phyloP scores from a whole-genome alignment of 2,888 invertebrate genomes.

The Limnephilus rhombicus region DNA sequence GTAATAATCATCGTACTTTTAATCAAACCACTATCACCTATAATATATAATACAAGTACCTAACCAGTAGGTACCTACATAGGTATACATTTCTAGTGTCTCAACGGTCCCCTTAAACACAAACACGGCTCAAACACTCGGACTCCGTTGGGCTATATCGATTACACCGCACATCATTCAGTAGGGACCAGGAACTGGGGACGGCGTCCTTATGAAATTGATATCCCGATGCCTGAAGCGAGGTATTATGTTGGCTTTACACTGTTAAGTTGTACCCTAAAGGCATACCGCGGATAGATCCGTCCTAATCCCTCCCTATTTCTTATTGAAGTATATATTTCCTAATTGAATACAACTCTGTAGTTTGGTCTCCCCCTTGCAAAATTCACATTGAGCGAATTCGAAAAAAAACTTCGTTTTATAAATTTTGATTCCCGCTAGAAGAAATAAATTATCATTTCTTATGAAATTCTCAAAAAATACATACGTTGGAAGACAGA shows the following conservation, averaged over 20 bases:
- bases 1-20: background rate
- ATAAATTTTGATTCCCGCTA: no score
- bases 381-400: no score
- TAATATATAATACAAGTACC: background rate
- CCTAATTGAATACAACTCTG: no score
- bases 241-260: background rate
- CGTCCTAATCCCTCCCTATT: background rate
- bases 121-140: background rate
- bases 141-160: slow-evolving; percentile 10
- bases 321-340: no score
- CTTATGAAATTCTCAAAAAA: no score
- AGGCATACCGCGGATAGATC: background rate
- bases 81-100: background rate
- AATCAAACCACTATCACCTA: background rate
- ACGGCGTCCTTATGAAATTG: slow-evolving; percentile 11
- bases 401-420: no score
- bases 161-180: background rate
- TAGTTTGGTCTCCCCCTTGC: no score
- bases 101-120: background rate
- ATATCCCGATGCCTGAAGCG: background rate
- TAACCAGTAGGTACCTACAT: background rate
- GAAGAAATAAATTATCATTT: no score
- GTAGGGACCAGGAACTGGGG: background rate
- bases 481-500: no score
- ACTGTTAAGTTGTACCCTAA: background rate